These are phyloP conservation scores for Petrocephalus sullivani DNA, from an alignment of 2,797 vertebrate genomes.

Conservation along the genomic window DNA sequence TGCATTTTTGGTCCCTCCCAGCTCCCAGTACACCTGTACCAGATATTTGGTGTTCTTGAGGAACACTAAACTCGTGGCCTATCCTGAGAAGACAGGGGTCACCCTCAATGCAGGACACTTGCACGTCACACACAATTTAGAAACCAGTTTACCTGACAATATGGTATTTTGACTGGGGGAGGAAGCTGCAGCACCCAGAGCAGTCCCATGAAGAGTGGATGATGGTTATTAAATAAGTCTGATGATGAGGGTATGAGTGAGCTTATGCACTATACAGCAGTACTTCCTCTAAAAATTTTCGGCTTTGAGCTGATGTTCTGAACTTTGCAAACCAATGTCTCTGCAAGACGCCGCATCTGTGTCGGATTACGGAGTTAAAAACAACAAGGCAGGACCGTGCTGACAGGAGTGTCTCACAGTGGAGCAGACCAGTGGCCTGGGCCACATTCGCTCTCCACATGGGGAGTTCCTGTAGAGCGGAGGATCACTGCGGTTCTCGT, in stretches of 20 bases:
- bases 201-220: neutral
- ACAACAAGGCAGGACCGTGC: conserved; percentile 2
- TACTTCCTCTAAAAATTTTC: neutral
- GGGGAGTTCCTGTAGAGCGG: neutral
- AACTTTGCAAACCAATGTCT: neutral
- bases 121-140: neutral
- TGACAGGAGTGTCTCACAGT: conserved; percentile 1
- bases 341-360: conserved; percentile 19
- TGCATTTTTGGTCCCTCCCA: neutral
- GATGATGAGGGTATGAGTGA: neutral
- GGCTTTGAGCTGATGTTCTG: conserved; percentile 5
- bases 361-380: conserved; percentile 18
- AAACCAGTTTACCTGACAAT: neutral
- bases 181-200: neutral
- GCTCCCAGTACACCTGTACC: neutral
- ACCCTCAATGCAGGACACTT: neutral
- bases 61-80: neutral
- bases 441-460: neutral
- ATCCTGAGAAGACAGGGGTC: neutral
- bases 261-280: neutral
- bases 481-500: neutral
- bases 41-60: neutral
- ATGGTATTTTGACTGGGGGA: neutral
- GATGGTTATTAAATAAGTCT: neutral
- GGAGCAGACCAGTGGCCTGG: neutral